These are phyloP conservation scores for Cirrhinus mrigala DNA, from an alignment of 2,797 vertebrate species.

Conservation along the genomic window DNA sequence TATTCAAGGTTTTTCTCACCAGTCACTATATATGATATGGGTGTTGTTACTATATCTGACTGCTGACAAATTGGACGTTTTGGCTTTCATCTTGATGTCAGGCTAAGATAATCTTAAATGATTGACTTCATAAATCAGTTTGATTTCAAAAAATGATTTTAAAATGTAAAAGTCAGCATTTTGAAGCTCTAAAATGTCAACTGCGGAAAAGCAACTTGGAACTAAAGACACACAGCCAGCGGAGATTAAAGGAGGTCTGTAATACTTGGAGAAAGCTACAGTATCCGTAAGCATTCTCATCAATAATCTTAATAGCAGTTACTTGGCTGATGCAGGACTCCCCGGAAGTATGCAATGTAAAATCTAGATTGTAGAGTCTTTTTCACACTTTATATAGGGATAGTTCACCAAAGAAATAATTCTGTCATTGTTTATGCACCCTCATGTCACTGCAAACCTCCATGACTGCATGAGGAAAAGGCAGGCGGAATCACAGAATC, in stretches of 20 bases:
- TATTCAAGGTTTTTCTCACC: not conserved
- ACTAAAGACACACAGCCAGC: constrained; percentile 6
- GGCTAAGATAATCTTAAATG: not conserved
- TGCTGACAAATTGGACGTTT: too few relatives aligned
- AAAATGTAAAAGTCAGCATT: not conserved
- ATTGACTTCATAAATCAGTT: not conserved
- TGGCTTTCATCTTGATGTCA: not conserved
- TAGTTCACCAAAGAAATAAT: not conserved
- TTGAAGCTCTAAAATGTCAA: not conserved
- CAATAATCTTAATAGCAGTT: not conserved
- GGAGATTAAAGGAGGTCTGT: not conserved
- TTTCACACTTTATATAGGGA: not conserved
- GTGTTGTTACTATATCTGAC: not conserved
- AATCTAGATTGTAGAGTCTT: not conserved
- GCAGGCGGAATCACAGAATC: too few relatives aligned
- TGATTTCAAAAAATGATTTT: not conserved
- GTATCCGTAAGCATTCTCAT: not conserved
- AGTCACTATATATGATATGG: too few relatives aligned
- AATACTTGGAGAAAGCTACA: not conserved
- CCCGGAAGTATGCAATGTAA: not conserved
- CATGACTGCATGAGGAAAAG: too few relatives aligned
- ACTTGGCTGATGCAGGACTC: not conserved
- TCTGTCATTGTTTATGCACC: not conserved
- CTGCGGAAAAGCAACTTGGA: not conserved
- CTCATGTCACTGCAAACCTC: not conserved